phyloP scores from a whole-genome alignment of 2,888 invertebrate genomes.

The Teinopalpus imperialis region DNA sequence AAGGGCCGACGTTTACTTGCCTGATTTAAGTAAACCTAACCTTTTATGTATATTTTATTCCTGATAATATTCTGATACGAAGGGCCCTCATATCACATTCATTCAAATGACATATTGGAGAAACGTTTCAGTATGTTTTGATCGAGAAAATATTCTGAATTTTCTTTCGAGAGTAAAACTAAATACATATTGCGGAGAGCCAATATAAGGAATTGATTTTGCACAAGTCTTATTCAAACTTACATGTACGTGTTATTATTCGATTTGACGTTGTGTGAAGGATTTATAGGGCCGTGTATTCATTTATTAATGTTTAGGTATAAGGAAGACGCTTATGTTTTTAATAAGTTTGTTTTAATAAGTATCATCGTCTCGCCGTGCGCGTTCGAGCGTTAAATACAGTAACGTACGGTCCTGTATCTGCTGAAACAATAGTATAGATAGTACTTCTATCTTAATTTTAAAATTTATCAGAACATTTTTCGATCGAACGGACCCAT shows the following conservation, averaged over 20 bases:
- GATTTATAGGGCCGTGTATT: constrained; percentile 20
- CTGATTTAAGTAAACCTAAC: constrained; percentile 65
- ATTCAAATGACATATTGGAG: constrained; percentile 76
- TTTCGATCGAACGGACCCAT: too few species aligned
- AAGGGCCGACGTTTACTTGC: constrained; percentile 54
- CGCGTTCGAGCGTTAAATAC: constrained; percentile 9
- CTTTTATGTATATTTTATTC: constrained; percentile 77
- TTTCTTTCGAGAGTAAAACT: constrained; percentile 62
- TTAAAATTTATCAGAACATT: too few species aligned
- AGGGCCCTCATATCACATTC: constrained; percentile 64
- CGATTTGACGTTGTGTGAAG: constrained; percentile 22
- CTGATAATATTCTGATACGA: constrained; percentile 69
- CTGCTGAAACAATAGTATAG: constrained; percentile 3
- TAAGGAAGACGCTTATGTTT: constrained; percentile 8
- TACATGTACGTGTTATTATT: constrained; percentile 27
- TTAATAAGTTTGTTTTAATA: too few species aligned
- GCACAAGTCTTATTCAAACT: constrained; percentile 36
- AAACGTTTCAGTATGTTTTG: constrained; percentile 64
- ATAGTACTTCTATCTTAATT: too few species aligned
- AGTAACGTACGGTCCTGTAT: not conserved
- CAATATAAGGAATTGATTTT: constrained; percentile 62
- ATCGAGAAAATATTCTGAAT: constrained; percentile 58
- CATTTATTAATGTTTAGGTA: constrained; percentile 15
- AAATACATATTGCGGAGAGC: constrained; percentile 58
- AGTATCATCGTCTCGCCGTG: not conserved